Base-by-base conservation (phyloP, 2,888 invertebrate species). In the Synergus japonicus region DNA sequence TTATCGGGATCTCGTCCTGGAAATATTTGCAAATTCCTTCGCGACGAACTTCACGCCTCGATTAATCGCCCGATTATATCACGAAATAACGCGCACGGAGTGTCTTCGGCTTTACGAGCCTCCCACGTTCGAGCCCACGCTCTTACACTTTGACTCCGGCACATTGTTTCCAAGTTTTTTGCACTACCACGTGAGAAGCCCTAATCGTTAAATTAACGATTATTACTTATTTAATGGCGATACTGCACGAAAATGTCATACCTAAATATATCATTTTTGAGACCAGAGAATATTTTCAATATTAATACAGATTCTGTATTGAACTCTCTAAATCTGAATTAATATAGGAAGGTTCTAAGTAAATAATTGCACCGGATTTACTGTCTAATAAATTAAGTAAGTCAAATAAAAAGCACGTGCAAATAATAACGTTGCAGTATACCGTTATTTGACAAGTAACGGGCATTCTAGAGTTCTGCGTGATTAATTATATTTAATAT, bases 11-110 rank as follows among this genome's bases (percentile, higher is more conserved):
- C 88, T 86, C 80, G 81, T 79, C 83, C 86, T 86, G 86, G 86
- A 89, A 89, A 90, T 89, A 90, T 90, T 90, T 89, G 85, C 87
- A 87, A 90, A 89, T 90, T 89, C 90, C 89, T 85, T 83, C 84
- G 86, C 83, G 80, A 76, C 81, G 77, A n/a, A 76, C 77, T 77
- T 82, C 64, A 81, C 76, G 66, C 80, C 80, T 83, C 81, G 49
- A 82, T 79, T 81, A 81, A 79, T 79, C 65, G 78, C 49, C 22
- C 49, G 29, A 73, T 73, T 73, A 73, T 73, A 73, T 73, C 60
- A 67, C 58, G 37, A 49, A 73, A 67, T 67, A 67, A 69, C 46
- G 69, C 69, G 46, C 69, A 69, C 69, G 46, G 41, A 73, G 29
- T 73, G 37, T 73, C 69, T 73, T 49, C 37, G 69, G 29, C 69